Base-by-base conservation (phyloP, 2,888 invertebrate genomes). In the Leucophenga montana region DNA sequence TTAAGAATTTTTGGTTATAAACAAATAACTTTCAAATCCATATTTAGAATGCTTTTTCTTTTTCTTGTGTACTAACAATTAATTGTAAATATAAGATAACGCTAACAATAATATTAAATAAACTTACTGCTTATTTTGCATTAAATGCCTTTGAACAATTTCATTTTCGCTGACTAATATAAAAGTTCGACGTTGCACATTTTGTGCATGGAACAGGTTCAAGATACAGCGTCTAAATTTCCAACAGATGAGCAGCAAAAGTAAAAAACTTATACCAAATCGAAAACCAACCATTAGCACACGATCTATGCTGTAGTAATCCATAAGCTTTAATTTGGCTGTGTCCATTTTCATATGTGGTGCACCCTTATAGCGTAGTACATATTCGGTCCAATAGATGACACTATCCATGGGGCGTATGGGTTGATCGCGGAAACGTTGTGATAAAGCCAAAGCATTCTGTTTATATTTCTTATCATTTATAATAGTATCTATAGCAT, bases 371-470 rank as follows among this genome's bases (percentile, higher is more conserved):
- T 86, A 81, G 0, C 85, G 78, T 9, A 86, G 46, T 1, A 83
- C 84, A 62, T 86, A 86, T 18, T 87, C 86, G 0, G 85, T 85
- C 86, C 86, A 87, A 75, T 81, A 87, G 3, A 87, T 71, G 3
- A 87, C 87, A 0, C 62, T 77, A 0, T 85, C 77, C n/a, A 87
- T 48, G 0, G 85, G 85, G 8, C 59, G 73, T 72, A 79, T 75
- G 1, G 84, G 85, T 11, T 78, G 79, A 62, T 85, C 85, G 0
- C 62, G 67, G 2, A 79, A 77, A 4, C 73, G 69, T 3, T 54
- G 53, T 0, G 85, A 82, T 14, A 79, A 70, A 5, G 67, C 22
- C 1, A 73, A 67, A 0, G 78, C 85, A 9, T 71, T 78, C 0
- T 33, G 4, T 0, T 57, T 14, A 50, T 79, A 85, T 0, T 22